Conservation (phyloP, 1,140 invertebrate species). For the Euglossa dilemma region DNA sequence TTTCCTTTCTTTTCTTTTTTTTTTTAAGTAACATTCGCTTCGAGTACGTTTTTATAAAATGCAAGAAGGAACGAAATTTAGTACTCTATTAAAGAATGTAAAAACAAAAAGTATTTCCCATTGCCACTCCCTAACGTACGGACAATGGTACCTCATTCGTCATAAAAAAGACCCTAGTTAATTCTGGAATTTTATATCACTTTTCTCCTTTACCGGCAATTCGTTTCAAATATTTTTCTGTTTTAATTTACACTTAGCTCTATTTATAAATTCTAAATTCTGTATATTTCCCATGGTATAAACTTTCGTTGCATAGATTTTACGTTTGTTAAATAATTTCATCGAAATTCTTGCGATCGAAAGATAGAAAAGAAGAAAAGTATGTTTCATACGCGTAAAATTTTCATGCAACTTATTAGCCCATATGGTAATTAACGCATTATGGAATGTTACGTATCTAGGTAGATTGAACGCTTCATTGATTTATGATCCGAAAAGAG, state of each 20-base stretch:
- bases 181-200: not conserved
- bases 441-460: too few relatives aligned
- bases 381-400: too few relatives aligned
- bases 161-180: conserved; percentile 3
- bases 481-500: not conserved
- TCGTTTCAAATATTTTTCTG: not conserved
- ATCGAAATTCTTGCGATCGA: not conserved
- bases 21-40: not conserved
- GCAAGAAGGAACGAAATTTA: not conserved
- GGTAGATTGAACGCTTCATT: not conserved
- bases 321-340: not conserved
- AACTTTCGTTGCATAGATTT: not conserved
- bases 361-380: not conserved
- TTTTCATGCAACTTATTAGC: too few relatives aligned
- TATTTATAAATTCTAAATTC: too few relatives aligned
- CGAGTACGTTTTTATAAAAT: not conserved
- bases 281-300: too few relatives aligned
- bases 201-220: not conserved
- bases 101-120: not conserved
- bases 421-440: not conserved
- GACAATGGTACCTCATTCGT: not conserved
- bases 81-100: not conserved
- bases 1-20: too few relatives aligned
- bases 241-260: not conserved
- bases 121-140: not conserved